phyloP scores from a whole-genome alignment of 2,797 vertebrate genomes.

The Chaenodraco wilsoni region DNA sequence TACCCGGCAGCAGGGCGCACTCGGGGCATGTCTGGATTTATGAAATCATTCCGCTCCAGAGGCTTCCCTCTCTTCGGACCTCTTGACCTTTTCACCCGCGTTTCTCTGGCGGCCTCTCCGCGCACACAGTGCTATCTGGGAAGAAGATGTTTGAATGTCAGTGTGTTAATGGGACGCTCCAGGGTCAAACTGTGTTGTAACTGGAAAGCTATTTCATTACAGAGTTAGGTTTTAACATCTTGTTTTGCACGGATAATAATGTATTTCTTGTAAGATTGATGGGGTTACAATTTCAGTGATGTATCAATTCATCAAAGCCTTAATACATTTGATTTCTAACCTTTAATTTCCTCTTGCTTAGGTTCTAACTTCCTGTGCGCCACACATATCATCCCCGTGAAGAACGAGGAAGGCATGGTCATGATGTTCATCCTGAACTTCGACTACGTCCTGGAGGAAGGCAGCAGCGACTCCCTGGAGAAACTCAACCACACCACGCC shows the following conservation, averaged over 20 bases:
- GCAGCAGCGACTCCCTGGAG: conserved; percentile 88
- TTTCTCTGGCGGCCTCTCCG: conserved; percentile 26
- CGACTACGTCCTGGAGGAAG: conserved; percentile 90
- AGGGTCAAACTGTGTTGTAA: conserved; percentile 28
- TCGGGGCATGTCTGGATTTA: conserved; percentile 13
- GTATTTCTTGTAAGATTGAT: conserved; percentile 9
- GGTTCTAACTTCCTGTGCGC: conserved; percentile 96
- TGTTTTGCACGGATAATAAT: conserved; percentile 17
- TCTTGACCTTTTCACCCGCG: conserved; percentile 46
- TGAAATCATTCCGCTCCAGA: conserved; percentile 50
- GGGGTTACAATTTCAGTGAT: conserved; percentile 6
- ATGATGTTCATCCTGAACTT: conserved; percentile 99
- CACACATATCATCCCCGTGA: conserved; percentile 98
- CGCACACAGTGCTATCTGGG: conserved; percentile 44
- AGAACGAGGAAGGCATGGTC: conserved; percentile 97
- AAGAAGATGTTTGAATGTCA: conserved; percentile 61
- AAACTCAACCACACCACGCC: conserved; percentile 91
- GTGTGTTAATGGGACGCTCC: conserved; percentile 44
- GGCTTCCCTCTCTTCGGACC: conserved; percentile 37
- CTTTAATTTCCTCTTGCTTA: conserved; percentile 60
- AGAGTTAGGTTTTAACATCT: conserved; percentile 14
- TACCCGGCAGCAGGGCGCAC: too few relatives aligned
- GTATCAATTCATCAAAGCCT: conserved; percentile 1
- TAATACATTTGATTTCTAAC: conserved; percentile 16
- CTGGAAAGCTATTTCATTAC: conserved; percentile 13